Conservation (phyloP, 2,113 vertebrate species). For the Nibea coibor region DNA sequence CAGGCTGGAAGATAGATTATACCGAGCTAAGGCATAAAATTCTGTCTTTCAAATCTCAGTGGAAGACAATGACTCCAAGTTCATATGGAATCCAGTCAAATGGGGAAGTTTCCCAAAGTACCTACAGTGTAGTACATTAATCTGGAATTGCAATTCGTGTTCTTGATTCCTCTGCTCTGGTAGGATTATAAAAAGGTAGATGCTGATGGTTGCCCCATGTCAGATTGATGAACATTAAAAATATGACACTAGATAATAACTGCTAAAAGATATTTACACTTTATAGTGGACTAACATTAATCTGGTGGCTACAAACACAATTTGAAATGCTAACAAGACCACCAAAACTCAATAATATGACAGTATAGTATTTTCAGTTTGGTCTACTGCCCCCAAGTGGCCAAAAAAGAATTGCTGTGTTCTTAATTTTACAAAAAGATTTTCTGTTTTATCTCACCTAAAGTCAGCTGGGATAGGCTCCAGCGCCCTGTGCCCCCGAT, state of each 20-base stretch:
- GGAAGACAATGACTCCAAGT: constrained; percentile 23
- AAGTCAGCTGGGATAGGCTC: too few species aligned
- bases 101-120: constrained; percentile 35
- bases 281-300: not conserved
- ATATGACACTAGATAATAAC: too few species aligned
- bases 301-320: not conserved
- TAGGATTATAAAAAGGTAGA: not conserved
- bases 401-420: not conserved
- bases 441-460: too few species aligned
- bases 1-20: constrained; percentile 54
- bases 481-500: too few species aligned
- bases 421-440: too few species aligned
- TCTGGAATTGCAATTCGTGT: constrained; percentile 21
- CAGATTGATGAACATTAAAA: too few species aligned
- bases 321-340: not conserved
- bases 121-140: not conserved
- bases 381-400: not conserved
- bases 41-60: constrained; percentile 32
- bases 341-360: too few species aligned
- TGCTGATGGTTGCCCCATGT: not conserved
- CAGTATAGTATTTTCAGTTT: too few species aligned
- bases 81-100: constrained; percentile 17
- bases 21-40: not conserved
- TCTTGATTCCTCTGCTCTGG: constrained; percentile 8
- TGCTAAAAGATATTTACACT: too few species aligned